A percentile compares a stretch with the other conserved stretches of the same genome.
These are phyloP conservation scores for Epinotia demarniana DNA, from an alignment of 2,888 invertebrate genomes.

Conservation along the genomic window DNA sequence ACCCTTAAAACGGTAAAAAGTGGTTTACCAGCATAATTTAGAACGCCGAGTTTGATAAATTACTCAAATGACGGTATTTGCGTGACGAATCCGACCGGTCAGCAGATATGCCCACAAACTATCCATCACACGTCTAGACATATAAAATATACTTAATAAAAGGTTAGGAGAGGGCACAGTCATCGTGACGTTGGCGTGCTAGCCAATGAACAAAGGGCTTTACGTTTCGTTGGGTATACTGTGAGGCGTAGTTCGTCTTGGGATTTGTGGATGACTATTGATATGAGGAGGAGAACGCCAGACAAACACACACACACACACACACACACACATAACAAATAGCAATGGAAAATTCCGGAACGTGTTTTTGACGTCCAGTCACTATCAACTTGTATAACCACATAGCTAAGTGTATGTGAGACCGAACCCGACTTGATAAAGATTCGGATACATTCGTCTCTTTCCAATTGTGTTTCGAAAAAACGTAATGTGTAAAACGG, in stretches of 20 bases:
- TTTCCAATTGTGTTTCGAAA: too few species aligned
- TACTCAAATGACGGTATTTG: constrained; percentile 56
- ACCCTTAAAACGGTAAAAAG: background rate
- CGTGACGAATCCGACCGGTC: constrained; percentile 38
- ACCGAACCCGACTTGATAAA: too few species aligned
- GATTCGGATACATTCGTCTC: too few species aligned
- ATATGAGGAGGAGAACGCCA: background rate
- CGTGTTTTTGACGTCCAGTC: too few species aligned
- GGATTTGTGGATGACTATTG: constrained; percentile 20
- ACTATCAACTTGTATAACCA: too few species aligned
- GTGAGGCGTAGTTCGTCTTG: constrained; percentile 10
- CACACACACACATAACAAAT: too few species aligned
- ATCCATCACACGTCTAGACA: constrained; percentile 30
- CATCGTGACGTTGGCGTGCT: constrained; percentile 34
- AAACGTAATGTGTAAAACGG: too few species aligned
- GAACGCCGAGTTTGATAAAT: constrained; percentile 60
- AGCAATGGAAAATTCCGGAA: too few species aligned
- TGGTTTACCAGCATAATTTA: background rate
- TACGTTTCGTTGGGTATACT: constrained; percentile 20
- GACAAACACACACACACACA: background rate
- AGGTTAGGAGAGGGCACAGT: constrained; percentile 33
- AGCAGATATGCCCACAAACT: constrained; percentile 19
- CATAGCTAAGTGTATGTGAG: too few species aligned
- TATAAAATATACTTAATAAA: constrained; percentile 27
- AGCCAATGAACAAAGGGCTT: constrained; percentile 20